Evolutionary conservation across 2,888 invertebrate species (phyloP).

Genomic region (Salpingus planirostris): DNA sequence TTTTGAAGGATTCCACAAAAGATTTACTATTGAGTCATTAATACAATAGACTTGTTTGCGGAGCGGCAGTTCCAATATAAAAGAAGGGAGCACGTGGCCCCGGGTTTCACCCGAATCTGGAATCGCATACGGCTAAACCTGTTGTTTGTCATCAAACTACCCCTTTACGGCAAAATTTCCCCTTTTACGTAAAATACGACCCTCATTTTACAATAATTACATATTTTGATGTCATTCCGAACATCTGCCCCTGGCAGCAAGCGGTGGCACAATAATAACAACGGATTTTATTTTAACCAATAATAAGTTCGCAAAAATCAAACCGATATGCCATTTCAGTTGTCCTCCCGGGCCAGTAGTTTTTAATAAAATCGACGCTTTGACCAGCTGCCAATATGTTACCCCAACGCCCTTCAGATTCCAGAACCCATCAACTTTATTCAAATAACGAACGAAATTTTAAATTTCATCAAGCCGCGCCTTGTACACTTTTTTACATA

Average conservation of each 20-base stretch:
- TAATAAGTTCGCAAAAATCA: too few relatives aligned
- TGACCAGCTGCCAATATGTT: slow-evolving; percentile 10
- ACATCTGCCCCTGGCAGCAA: slow-evolving; percentile 31
- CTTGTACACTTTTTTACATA: too few relatives aligned
- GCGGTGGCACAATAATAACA: slow-evolving; percentile 27
- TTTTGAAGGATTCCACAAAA: slow-evolving; percentile 27
- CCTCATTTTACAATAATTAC: slow-evolving; percentile 42
- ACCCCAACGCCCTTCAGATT: too few relatives aligned
- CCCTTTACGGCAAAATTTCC: slow-evolving; percentile 38
- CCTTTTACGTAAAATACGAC: slow-evolving; percentile 40
- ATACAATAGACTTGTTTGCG: slow-evolving; percentile 22
- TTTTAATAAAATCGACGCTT: slow-evolving; percentile 16
- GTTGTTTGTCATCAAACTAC: slow-evolving; percentile 37
- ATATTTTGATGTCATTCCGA: slow-evolving; percentile 37
- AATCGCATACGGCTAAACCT: slow-evolving; percentile 20
- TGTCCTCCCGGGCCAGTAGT: too few relatives aligned
- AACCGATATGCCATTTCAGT: too few relatives aligned
- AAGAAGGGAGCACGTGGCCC: slow-evolving; percentile 15
- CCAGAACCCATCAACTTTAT: slow-evolving; percentile 6
- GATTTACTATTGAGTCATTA: slow-evolving; percentile 20
- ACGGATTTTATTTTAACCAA: too few relatives aligned
- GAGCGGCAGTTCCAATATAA: slow-evolving; percentile 23
- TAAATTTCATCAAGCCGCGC: too few relatives aligned
- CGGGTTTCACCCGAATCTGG: slow-evolving; percentile 30
- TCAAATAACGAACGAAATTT: too few relatives aligned